Evolutionary conservation across 2,888 invertebrate genomes (phyloP).

Genomic region (Lutraria lutraria): DNA sequence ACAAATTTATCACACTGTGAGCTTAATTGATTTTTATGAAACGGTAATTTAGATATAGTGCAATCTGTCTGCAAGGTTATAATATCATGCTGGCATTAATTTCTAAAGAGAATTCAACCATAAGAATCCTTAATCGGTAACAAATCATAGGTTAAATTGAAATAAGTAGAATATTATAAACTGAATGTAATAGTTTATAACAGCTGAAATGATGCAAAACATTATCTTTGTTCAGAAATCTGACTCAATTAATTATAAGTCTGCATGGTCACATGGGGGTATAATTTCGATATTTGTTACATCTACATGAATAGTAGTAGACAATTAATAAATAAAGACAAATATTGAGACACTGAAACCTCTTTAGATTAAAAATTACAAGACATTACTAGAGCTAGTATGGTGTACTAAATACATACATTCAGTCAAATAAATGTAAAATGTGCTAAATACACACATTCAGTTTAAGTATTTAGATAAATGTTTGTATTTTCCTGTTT

Average conservation of each 20-base stretch:
- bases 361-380: too few relatives aligned
- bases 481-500: too few relatives aligned
- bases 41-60: not conserved
- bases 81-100: not conserved
- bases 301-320: too few relatives aligned
- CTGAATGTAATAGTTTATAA: not conserved
- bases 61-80: not conserved
- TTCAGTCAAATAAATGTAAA: too few relatives aligned
- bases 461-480: too few relatives aligned
- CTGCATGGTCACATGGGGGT: too few relatives aligned
- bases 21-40: constrained; percentile 14
- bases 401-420: too few relatives aligned
- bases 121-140: constrained; percentile 1
- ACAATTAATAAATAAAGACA: too few relatives aligned
- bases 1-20: not conserved
- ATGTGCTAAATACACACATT: too few relatives aligned
- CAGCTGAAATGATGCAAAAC: not conserved
- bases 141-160: constrained; percentile 14
- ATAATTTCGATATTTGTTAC: too few relatives aligned
- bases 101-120: not conserved
- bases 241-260: not conserved
- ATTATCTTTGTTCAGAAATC: not conserved
- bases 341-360: too few relatives aligned
- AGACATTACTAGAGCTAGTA: too few relatives aligned
- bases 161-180: not conserved